Evolutionary conservation across 2,888 invertebrate species (phyloP).

Genomic region (Oscheius sp.): DNA sequence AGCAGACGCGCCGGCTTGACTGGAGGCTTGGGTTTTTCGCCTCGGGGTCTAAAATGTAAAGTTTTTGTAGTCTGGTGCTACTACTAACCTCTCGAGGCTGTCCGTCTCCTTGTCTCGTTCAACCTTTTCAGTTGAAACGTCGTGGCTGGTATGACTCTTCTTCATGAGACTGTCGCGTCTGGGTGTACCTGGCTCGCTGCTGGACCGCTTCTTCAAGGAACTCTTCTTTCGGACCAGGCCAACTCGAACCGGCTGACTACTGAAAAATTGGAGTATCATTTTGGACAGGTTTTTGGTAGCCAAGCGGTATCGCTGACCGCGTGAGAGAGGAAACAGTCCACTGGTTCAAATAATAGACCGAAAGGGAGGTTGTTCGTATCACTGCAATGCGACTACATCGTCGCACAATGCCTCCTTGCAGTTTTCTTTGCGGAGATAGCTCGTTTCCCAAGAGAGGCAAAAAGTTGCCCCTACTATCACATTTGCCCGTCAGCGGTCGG

Average conservation of each 20-base stretch:
- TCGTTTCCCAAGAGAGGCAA: too few relatives aligned
- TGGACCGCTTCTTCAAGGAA: constrained; percentile 33
- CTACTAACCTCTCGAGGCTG: constrained; percentile 23
- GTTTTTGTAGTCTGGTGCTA: neutral
- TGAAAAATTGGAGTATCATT: neutral
- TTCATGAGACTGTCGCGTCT: constrained; percentile 7
- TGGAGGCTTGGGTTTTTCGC: constrained; percentile 37
- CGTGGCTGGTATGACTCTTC: constrained; percentile 17
- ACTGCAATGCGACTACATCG: neutral
- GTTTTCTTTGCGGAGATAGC: neutral
- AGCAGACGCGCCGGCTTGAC: constrained; percentile 36
- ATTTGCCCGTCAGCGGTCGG: neutral
- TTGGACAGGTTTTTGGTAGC: neutral
- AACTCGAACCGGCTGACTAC: constrained; percentile 36
- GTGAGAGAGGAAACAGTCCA: constrained; percentile 7
- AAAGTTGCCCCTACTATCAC: too few relatives aligned
- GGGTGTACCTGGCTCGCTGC: constrained; percentile 29
- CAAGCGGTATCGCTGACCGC: neutral
- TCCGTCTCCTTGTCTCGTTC: neutral
- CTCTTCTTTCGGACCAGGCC: constrained; percentile 40
- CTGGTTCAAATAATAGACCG: neutral
- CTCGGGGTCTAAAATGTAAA: constrained; percentile 25
- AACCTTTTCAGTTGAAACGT: constrained; percentile 12
- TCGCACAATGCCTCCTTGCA: neutral
- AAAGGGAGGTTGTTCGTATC: neutral